Evolutionary conservation across 2,113 vertebrate genomes (phyloP), one percentile per base, ranked within the genome.

Genomic region (Microcebus murinus): DNA sequence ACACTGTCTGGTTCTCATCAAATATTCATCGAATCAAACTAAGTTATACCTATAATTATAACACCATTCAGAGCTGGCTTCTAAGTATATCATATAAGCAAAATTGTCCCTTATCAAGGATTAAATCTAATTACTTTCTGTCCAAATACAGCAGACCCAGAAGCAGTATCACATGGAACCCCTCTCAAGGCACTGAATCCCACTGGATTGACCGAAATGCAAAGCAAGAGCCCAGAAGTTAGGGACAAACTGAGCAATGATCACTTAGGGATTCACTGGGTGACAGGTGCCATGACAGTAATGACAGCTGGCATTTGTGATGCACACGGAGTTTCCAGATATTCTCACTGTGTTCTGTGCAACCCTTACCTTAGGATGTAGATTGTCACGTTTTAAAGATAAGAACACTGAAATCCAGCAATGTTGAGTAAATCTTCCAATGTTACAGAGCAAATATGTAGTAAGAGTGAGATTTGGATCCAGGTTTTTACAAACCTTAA

Each of bases 241-340:
- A 21, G 52, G 42, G 10, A 20, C 10, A 27, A 31, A 12, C 17
- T 20, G 67, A 45, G 6, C 5, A 3, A 31, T 6, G 27, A 17
- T 8, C 39, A 59, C 11, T 4, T 27, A 2, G 0, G n/a, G 36
- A 21, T 7, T 21, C 13, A 4, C 3, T 11, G 9, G 1, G 10
- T 18, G 10, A 55, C 27, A 23, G 23, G 0, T 39, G 13, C 50
- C 88, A 6, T 55, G 21, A 27, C 3, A 0, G 3, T 25, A 1
- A 13, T 6, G 48, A 27, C 34, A 10, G 2, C 1, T 3, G 18
- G 45, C 8, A 6, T 3, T 1, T 2, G 1, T 4, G 17, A 31
- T 0, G 14, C 34, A 15, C 0, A 3, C 1, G 0, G 1, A 12
- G 25, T 8, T 42, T 1, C 36, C 29, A 20, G 17, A n/a, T 36